Base-by-base conservation (phyloP, 2,797 vertebrate genomes). In the Brotula barbata region DNA sequence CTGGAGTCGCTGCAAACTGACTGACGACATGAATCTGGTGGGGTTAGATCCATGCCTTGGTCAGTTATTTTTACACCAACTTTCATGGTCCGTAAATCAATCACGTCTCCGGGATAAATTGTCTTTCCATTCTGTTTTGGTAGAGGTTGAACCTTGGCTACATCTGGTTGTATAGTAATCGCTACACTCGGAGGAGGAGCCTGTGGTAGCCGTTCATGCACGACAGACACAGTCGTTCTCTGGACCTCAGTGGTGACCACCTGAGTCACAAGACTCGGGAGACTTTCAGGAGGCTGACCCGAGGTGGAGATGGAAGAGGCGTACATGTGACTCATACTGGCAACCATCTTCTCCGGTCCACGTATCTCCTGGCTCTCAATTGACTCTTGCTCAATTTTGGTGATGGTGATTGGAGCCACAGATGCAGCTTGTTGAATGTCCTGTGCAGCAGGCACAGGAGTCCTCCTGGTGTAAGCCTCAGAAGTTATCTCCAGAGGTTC, bases 81-180 rank as follows among this genome's bases (percentile, higher is more conserved):
- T 75, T 95, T 97, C 55, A 95, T 86, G 46, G 94, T 97, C 43
- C 95, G 92, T 57, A 99, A 92, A 88, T 99, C 97, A 68, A 99
- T 92, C 45, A 95, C 92, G 90, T 98, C 94, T 9, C 89, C 88
- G 53, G 90, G 83, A 68, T 93, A 92, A 40, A 91, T 87, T 34
- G 90, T 82, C 72, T 88, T 95, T 64, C 90, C 93, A 79, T 92
- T 95, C 77, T 95, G 92, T 85, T 93, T 94, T n/a, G 87, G 85
- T 17, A 85, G 86, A 57, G 81, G 68, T 71, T 92, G 91, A 19
- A 90, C 88, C 81, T 89, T 78, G 52, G 80, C 66, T 23, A 78
- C 63, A 50, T 95, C 94, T 73, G 93, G 90, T 71, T 94, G 92
- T 73, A 90, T 78, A 41, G 73, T 78, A 39, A 89, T 81, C 53